Conservation (phyloP, 2,113 vertebrate species). For the Cyrtonyx montezumae region DNA sequence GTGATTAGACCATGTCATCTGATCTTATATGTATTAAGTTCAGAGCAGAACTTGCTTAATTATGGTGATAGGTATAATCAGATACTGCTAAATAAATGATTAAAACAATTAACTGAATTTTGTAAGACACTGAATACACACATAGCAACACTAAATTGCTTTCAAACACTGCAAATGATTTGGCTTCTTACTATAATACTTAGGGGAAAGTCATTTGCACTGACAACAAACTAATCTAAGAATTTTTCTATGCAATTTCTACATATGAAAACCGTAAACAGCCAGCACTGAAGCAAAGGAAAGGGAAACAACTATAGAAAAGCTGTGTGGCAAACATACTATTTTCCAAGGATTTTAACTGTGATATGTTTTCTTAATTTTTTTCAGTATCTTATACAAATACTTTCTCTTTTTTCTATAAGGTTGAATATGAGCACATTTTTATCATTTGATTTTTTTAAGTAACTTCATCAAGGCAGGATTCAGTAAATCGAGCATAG, state of each 20-base stretch:
- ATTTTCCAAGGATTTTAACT: not conserved
- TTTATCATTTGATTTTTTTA: not conserved
- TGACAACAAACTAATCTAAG: not conserved
- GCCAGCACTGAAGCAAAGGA: not conserved
- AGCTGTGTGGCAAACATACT: not conserved
- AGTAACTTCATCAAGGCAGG: not conserved
- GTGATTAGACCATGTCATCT: not conserved
- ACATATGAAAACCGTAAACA: not conserved
- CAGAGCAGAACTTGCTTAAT: slow-evolving; percentile 29
- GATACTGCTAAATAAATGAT: slow-evolving; percentile 16
- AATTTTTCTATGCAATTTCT: not conserved
- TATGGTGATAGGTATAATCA: slow-evolving; percentile 31
- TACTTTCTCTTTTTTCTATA: not conserved
- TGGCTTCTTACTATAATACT: not conserved
- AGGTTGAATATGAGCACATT: not conserved
- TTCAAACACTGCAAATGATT: not conserved
- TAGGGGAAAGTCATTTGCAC: not conserved
- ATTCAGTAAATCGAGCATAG: slow-evolving; percentile 5
- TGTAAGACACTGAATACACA: not conserved
- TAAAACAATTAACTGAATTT: slow-evolving; percentile 42
- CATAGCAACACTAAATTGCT: not conserved
- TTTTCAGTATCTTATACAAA: not conserved
- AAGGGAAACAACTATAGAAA: not conserved
- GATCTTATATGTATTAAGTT: not conserved
- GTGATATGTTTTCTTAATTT: not conserved